Evolutionary conservation across 2,797 vertebrate genomes (phyloP), one percentile per base, ranked within the genome.

Genomic region (Perodicticus potto): DNA sequence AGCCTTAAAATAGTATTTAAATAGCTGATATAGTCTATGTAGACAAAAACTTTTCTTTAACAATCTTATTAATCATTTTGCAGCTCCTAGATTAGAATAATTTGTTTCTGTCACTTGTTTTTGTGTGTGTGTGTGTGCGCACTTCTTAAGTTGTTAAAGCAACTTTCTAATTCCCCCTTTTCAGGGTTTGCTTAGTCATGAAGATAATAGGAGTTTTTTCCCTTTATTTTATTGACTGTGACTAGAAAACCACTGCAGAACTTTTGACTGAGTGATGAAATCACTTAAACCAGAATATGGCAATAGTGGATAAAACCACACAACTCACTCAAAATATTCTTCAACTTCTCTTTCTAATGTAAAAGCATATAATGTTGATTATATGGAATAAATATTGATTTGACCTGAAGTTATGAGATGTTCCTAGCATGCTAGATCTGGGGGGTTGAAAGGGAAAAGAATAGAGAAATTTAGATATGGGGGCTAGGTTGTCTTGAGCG

Each of bases 211-310:
- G 19, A n/a, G 10, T 27, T 61, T 76, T 61, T 82, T 67, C 1
- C n/a, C n/a, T n/a, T 73, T 81, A 11, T 49, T 90, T 96, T 94
- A 96, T 97, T 97, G 89, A 92, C 86, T 76, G 16, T 93, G 77
- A 97, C 92, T 95, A 55, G 89, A 97, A 98, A 96, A 93, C 87
- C 94, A 93, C 96, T 92, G 92, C 27, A 88, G 25, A n/a, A 73
- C 70, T 95, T 95, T 86, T 89, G 83, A 84, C 86, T 78, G 53
- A 73, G 37, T 95, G 84, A 94, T 95, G 87, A 93, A 93, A 93
- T 97, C 59, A 74, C 81, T 95, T 93, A 74, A 96, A 92, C 85
- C 85, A 86, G 57, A 90, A 61, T 96, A 86, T 90, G 69, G 72
- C 93, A n/a, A 65, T 23, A 78, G 49, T 92, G 63, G 53, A 93